A percentile compares a stretch with the other conserved stretches of the same genome.
phyloP scores from a whole-genome alignment of 2,797 vertebrate genomes.

The Enoplosus armatus region DNA sequence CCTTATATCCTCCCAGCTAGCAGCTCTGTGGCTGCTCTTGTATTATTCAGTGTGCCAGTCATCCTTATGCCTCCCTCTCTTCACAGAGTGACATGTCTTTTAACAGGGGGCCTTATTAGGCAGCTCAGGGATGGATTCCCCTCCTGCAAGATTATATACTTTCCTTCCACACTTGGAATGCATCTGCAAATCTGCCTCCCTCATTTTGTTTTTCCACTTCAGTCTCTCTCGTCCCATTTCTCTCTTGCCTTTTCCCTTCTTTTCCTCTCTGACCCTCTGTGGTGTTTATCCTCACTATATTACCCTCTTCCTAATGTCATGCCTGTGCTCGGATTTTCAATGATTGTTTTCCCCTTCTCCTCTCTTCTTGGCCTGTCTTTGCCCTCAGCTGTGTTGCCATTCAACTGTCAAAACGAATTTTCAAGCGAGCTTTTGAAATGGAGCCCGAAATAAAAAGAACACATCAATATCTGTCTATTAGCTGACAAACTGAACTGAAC shows the following conservation, averaged over 20 bases:
- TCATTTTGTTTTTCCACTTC: neutral
- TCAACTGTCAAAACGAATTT: constrained; percentile 57
- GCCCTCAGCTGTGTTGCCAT: constrained; percentile 38
- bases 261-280: constrained; percentile 19
- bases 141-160: constrained; percentile 44
- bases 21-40: constrained; percentile 50
- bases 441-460: constrained; percentile 17
- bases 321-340: constrained; percentile 26
- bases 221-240: constrained; percentile 1
- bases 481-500: constrained; percentile 2
- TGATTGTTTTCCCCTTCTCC: neutral
- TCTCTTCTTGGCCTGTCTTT: constrained; percentile 36
- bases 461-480: constrained; percentile 35
- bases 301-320: constrained; percentile 8
- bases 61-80: constrained; percentile 55
- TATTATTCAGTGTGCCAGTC: constrained; percentile 71
- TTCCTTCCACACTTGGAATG: constrained; percentile 36
- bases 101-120: constrained; percentile 72
- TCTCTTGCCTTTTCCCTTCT: neutral
- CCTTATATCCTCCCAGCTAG: constrained; percentile 44
- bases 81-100: constrained; percentile 65
- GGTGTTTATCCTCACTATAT: constrained; percentile 20
- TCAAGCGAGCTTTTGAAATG: constrained; percentile 47
- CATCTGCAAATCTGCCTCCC: constrained; percentile 33
- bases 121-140: constrained; percentile 53